Evolutionary conservation across 64 coral and sea anemone genomes (phyloP), one percentile per base, ranked within the genome.

Genomic region (Stichodactyla mertensii): DNA sequence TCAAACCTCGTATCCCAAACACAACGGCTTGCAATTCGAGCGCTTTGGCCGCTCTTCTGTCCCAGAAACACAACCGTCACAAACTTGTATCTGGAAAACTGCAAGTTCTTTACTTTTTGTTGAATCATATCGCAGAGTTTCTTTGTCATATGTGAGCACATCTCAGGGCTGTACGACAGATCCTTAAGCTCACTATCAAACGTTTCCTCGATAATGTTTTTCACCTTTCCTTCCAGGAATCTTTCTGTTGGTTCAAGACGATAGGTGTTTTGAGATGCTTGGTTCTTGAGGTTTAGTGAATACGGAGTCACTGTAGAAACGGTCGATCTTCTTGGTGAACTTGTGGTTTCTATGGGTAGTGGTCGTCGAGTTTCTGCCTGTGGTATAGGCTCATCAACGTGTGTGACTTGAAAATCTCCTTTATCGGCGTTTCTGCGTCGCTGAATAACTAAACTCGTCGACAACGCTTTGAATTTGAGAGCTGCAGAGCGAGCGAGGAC

Each of bases 1-100:
- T 95, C 93, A 92, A 87, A 92, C 84, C 87, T 59, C 7, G 87
- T 74, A 55, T 95, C 90, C 93, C 93, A 95, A 10, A 95, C 90
- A 28, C 86, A 95, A 0, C 93, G 83, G 57, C 93, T 95, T 0
- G 54, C 85, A 28, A 95, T 57, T 6, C 87, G 84, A 23, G 91
- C 81, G 27, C 87, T 55, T 20, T 95, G 90, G 1, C 57, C 64
- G n/a, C 28, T 22, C 58, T 83, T 92, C 6, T 95, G 90, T 11
- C 90, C 93, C 53, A 95, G 77, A 36, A 86, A 86, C 10, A 95
- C 89, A 78, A 87, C 45, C 55, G 67, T 67, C 6, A 95, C 69
- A 16, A 86, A 88, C 86, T 95, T 95, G 31, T 95, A 89, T 51
- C 93, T 86, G 36, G 87, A 71, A 87, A 92, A 95, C 55, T 95